Base-by-base conservation (phyloP, 2,113 vertebrate species). In the Barnardius zonarius region DNA sequence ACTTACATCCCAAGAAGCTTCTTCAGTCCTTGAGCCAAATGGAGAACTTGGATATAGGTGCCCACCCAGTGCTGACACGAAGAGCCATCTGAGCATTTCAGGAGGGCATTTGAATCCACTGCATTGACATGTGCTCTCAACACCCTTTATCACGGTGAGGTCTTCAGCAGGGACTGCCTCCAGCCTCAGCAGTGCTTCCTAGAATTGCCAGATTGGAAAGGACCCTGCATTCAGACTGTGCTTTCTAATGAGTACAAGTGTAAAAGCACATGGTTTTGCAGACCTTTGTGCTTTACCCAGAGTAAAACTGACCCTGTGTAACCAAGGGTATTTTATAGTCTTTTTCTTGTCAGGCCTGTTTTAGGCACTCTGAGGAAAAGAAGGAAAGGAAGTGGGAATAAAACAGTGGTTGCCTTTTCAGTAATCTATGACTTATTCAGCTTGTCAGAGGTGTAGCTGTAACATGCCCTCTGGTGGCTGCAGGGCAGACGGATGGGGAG, bases 241-340 rank as follows among this genome's bases (percentile, higher is more conserved):
- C 41, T 83, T 64, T 59, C 37, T 66, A 4, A 19, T 51, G 28
- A 92, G 63, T 43, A 48, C 14, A 0, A 0, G 14, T 16, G n/a
- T 62, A 35, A 37, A 66, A 57, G 75, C 52, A 64, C 5, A 2
- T 33, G 64, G 64, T 30, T 76, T 76, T 46, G 33, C 25, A 57
- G 25, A 28, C 41, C 54, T 39, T 74, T 62, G 28, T 73, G 39
- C 41, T 88, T 76, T 69, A 59, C 17, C 41, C 28, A 14, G 55
- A 59, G n/a, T 30, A 59, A 62, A 74, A 48, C 23, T 14, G 41
- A 25, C 12, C 2, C 0, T 9, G 9, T 23, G 30, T 52, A n/a
- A 46, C 22, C 19, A 25, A 39, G 55, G 33, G 55, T n/a, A 31
- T 5, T 19, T 22, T 57, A 17, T 3, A 19, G 30, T 48, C 17